phyloP scores from a whole-genome alignment of 2,113 vertebrate species.

The Micromys minutus region DNA sequence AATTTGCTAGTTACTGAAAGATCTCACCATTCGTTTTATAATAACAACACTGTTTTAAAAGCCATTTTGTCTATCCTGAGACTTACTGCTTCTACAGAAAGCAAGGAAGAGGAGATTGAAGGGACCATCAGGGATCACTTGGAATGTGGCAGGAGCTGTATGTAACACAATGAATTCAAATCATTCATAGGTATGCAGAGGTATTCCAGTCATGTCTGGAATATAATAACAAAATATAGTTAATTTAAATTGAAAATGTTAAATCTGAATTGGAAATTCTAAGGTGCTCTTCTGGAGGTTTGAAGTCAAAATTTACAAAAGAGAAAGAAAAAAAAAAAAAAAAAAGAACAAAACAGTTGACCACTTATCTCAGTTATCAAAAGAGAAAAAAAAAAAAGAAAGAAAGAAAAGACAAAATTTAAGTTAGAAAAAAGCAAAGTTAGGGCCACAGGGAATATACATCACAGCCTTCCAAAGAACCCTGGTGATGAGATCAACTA shows the following conservation, averaged over 20 bases:
- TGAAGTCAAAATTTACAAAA: not conserved
- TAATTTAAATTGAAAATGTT: not conserved
- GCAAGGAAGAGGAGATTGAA: not conserved
- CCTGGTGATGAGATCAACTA: not conserved
- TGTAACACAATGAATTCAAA: not conserved
- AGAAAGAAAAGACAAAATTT: not conserved
- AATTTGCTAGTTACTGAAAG: not conserved
- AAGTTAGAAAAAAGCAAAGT: not conserved
- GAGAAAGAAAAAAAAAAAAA: too few relatives aligned
- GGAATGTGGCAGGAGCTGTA: not conserved
- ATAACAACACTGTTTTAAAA: not conserved
- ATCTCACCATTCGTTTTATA: not conserved
- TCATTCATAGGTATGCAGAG: not conserved
- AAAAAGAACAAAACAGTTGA: not conserved
- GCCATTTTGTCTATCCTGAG: too few relatives aligned
- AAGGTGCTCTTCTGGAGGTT: not conserved
- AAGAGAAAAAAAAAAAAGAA: too few relatives aligned
- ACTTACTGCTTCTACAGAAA: not conserved
- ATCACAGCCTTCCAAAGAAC: not conserved
- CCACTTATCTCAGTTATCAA: not conserved
- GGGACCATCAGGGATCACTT: not conserved
- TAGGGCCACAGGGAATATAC: not conserved
- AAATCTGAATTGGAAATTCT: not conserved
- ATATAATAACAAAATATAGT: not conserved
- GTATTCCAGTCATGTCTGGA: not conserved